Percentiles rank a stretch among this genome's conserved stretches.
phyloP scores from a whole-genome alignment of 2,797 vertebrate species.

The Sebastes jordani region DNA sequence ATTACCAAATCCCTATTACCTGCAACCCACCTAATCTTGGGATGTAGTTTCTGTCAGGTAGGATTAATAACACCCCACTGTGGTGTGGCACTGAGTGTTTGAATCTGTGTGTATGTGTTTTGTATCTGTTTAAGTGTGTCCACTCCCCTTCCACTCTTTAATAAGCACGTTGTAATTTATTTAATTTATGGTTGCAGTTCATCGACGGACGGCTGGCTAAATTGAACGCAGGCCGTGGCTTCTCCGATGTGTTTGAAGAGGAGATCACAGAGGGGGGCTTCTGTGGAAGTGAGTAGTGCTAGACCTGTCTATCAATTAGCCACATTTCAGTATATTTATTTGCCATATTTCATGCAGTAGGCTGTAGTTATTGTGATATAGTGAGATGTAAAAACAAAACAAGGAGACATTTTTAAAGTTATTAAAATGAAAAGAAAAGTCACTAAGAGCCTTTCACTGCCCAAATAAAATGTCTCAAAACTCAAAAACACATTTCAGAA shows the following conservation, averaged over 20 bases:
- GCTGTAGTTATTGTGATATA: not conserved
- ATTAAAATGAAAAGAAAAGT: not conserved
- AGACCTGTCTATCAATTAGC: slow-evolving; percentile 51
- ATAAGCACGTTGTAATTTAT: slow-evolving; percentile 85
- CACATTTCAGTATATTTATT: slow-evolving; percentile 42
- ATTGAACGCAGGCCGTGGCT: slow-evolving; percentile 94
- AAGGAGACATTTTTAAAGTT: not conserved
- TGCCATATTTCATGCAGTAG: slow-evolving; percentile 27
- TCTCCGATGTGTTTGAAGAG: slow-evolving; percentile 96
- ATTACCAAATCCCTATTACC: slow-evolving; percentile 80
- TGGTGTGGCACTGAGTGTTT: slow-evolving; percentile 52
- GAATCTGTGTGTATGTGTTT: slow-evolving; percentile 46
- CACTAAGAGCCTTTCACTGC: not conserved
- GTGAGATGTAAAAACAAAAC: not conserved
- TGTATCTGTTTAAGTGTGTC: slow-evolving; percentile 50
- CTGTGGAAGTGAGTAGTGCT: slow-evolving; percentile 89
- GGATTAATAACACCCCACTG: slow-evolving; percentile 77
- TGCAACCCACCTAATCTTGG: slow-evolving; percentile 74
- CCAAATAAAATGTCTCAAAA: not conserved
- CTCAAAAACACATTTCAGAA: not conserved
- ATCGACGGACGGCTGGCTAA: slow-evolving; percentile 96
- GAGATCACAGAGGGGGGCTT: slow-evolving; percentile 97
- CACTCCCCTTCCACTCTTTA: slow-evolving; percentile 48
- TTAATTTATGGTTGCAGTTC: slow-evolving; percentile 91
- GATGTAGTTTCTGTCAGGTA: slow-evolving; percentile 75